Evolutionary conservation across 2,888 invertebrate genomes (phyloP).

Genomic region (Drosophila anceps): DNA sequence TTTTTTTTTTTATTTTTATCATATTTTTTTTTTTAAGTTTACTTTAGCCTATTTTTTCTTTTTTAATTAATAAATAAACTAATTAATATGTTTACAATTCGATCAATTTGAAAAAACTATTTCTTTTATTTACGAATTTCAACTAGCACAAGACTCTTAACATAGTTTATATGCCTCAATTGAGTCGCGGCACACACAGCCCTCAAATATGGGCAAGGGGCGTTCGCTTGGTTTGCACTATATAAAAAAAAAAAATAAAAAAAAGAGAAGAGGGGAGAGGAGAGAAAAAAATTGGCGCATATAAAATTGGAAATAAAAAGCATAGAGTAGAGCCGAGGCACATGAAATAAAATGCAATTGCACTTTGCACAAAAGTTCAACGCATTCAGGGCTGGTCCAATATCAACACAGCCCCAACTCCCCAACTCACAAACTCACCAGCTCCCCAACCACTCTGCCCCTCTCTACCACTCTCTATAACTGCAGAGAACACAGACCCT

Average conservation of each 20-base stretch:
- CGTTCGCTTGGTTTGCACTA: conserved; percentile 16
- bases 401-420: conserved; percentile 1
- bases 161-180: conserved; percentile 16
- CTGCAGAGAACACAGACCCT: conserved; percentile 5
- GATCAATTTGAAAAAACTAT: background rate
- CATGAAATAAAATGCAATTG: conserved; percentile 79
- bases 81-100: too few relatives aligned
- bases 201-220: conserved; percentile 51
- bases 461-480: background rate
- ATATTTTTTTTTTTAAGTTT: too few relatives aligned
- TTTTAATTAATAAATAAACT: too few relatives aligned
- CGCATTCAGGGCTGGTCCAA: conserved; percentile 70
- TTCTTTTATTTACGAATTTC: background rate
- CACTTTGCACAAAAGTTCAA: conserved; percentile 83
- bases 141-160: background rate
- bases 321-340: conserved; percentile 37
- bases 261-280: background rate
- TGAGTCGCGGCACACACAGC: conserved; percentile 6
- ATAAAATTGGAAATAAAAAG: conserved; percentile 58
- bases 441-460: too few relatives aligned
- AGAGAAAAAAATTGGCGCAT: conserved; percentile 49
- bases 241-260: conserved; percentile 37
- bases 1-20: too few relatives aligned
- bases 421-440: background rate
- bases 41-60: too few relatives aligned